Evolutionary conservation across 1,140 invertebrate genomes (phyloP).

Genomic region (Drosophila kepulauana): DNA sequence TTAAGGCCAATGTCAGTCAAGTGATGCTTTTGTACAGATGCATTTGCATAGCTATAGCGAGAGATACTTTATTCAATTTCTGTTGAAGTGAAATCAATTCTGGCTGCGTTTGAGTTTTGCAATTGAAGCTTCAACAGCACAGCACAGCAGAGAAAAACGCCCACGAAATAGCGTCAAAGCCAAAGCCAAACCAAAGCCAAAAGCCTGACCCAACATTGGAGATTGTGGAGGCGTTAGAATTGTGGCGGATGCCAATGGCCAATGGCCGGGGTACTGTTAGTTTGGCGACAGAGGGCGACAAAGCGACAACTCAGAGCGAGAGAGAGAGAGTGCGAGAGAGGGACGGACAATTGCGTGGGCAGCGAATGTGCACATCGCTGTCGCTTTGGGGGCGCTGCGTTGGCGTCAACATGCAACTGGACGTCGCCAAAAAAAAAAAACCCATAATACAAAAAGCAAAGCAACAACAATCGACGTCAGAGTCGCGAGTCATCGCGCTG

Average conservation of each 20-base stretch:
- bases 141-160: conserved; percentile 18
- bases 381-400: conserved; percentile 24
- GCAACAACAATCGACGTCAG: background rate
- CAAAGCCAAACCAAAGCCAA: conserved; percentile 23
- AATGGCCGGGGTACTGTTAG: conserved; percentile 31
- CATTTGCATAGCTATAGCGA: conserved; percentile 20
- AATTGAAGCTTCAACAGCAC: conserved; percentile 63
- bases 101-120: conserved; percentile 51
- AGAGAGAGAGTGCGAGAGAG: background rate
- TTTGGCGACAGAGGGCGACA: conserved; percentile 2
- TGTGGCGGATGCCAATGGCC: conserved; percentile 38
- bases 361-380: conserved; percentile 23
- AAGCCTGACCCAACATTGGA: conserved; percentile 4
- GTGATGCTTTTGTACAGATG: conserved; percentile 53
- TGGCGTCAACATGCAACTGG: conserved; percentile 27
- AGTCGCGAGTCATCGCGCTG: background rate
- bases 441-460: background rate
- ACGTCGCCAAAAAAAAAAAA: conserved; percentile 25
- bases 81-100: conserved; percentile 72
- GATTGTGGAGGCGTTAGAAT: conserved; percentile 20
- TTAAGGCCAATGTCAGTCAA: conserved; percentile 80
- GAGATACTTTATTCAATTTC: conserved; percentile 46
- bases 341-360: conserved; percentile 13
- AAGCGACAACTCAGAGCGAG: background rate
- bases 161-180: conserved; percentile 30